Evolutionary conservation across 2,113 vertebrate genomes (phyloP), one percentile per base, ranked within the genome.

Genomic region (Carassius carassius): DNA sequence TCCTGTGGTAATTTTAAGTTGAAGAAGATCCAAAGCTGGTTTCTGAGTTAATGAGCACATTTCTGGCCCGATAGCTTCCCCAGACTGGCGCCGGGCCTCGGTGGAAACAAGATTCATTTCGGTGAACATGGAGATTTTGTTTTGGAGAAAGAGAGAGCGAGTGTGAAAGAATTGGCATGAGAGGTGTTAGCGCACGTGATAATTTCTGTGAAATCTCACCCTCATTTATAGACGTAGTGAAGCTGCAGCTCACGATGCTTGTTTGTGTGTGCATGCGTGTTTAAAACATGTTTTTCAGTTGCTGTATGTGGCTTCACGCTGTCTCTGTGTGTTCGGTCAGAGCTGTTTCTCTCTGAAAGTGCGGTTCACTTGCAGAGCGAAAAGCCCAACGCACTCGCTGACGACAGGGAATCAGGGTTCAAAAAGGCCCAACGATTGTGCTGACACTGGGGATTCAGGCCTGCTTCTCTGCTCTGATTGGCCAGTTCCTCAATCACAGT

Each of bases 391-490:
- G 70, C 78, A 82, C 72, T n/a, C 51, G 80, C 73, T 86, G 85
- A 86, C 51, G 41, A 76, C 54, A 73, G 85, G 81, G 81, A 86
- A 73, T 86, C 85, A 37, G 5, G 62, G 62, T 16, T 44, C 72
- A 76, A 86, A 85, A 85, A 79, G 29, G 23, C n/a, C 56, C 44
- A 76, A 13, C 16, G 41, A 76, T 73, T 60, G 23, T 21, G 75
- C 74, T 86, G 85, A 86, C 54, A 19, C 81, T 17, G 32, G 81
- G 75, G 81, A 86, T 86, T 86, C 85, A 81, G 70, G 56, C 73
- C 41, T 80, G 56, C 70, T 62, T 13, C 72, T 82, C 63, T 60
- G 21, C 75, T 83, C 81, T 63, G 54, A 86, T 86, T 65, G 62
- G 62, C 9, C 5, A n/a, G 21, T 49, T 35, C 16, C 47, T 3